Percentiles rank a stretch among this genome's conserved stretches.
Conservation (phyloP, 2,797 vertebrate genomes). For the Distichodus sexfasciatus region DNA sequence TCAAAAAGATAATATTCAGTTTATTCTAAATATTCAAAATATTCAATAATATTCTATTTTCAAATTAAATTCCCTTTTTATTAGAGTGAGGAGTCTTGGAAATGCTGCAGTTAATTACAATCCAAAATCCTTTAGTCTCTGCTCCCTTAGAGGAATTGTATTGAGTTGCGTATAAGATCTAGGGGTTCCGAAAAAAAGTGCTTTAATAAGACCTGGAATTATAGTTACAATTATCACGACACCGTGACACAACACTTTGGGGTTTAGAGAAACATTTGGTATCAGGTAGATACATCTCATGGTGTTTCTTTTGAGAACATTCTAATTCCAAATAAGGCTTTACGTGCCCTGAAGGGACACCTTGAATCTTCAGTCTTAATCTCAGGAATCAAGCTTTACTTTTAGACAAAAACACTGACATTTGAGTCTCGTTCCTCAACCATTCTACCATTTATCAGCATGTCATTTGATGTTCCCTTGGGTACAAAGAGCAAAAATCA, state of each 20-base stretch:
- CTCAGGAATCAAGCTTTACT: not conserved
- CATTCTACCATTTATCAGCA: not conserved
- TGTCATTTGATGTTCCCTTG: not conserved
- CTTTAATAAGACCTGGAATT: not conserved
- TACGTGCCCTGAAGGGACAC: not conserved
- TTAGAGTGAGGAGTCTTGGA: too few relatives aligned
- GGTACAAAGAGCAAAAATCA: not conserved
- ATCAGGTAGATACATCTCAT: not conserved
- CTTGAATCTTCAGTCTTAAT: not conserved
- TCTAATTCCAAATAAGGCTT: not conserved
- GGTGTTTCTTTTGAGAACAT: not conserved
- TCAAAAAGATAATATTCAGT: too few relatives aligned
- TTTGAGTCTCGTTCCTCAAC: not conserved
- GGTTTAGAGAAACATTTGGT: not conserved
- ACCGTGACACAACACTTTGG: too few relatives aligned
- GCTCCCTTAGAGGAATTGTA: too few relatives aligned
- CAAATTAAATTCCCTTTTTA: too few relatives aligned
- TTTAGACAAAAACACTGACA: not conserved
- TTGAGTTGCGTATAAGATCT: not conserved
- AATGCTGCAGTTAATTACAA: too few relatives aligned
- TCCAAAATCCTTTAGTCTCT: too few relatives aligned
- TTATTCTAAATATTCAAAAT: too few relatives aligned
- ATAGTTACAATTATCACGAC: too few relatives aligned
- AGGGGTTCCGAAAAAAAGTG: not conserved
- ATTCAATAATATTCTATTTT: too few relatives aligned